Evolutionary conservation across 2,888 invertebrate genomes (phyloP).

Genomic region (Melangyna quadrimaculata): DNA sequence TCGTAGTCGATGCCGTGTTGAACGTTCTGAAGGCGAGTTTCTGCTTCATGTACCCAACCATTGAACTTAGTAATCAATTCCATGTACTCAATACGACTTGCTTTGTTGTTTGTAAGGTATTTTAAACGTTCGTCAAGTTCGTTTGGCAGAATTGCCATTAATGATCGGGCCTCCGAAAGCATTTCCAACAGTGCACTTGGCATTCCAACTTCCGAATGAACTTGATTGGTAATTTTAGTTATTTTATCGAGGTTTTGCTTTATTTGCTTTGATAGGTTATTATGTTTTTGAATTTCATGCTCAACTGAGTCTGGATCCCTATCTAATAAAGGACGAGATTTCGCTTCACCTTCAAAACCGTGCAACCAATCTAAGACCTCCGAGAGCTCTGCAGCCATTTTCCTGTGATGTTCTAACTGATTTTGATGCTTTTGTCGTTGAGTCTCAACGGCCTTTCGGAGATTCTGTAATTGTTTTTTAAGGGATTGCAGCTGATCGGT

Average conservation of each 20-base stretch:
- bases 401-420: constrained; percentile 93
- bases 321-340: constrained; percentile 90
- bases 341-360: constrained; percentile 89
- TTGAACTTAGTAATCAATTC: constrained; percentile 89
- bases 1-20: constrained; percentile 94
- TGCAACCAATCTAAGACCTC: constrained; percentile 92
- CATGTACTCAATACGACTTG: constrained; percentile 89
- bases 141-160: constrained; percentile 89
- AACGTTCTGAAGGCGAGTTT: constrained; percentile 87
- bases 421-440: constrained; percentile 93
- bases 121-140: constrained; percentile 91
- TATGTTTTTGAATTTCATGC: constrained; percentile 89
- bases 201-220: constrained; percentile 89
- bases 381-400: constrained; percentile 91
- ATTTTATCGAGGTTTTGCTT: constrained; percentile 87
- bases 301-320: constrained; percentile 90
- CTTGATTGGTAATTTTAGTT: constrained; percentile 86
- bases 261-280: constrained; percentile 86
- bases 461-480: constrained; percentile 90
- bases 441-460: constrained; percentile 91
- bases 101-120: constrained; percentile 90
- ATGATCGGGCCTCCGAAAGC: constrained; percentile 91
- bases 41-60: constrained; percentile 92
- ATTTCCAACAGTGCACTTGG: constrained; percentile 91
- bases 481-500: constrained; percentile 93